Evolutionary conservation across 2,797 vertebrate species (phyloP).

Genomic region (Chrosomus eos): DNA sequence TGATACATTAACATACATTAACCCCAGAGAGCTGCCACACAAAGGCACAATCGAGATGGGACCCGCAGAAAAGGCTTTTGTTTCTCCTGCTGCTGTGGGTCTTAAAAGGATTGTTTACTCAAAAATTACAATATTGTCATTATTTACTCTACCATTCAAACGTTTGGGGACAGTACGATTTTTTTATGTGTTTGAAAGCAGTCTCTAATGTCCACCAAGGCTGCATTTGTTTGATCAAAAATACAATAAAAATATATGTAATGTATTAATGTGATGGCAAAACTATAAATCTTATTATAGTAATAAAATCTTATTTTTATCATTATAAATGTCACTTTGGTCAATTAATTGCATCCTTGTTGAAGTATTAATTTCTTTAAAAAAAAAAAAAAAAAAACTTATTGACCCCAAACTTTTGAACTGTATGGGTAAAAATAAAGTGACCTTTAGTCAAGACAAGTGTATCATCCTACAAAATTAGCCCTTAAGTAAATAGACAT

Average conservation of each 20-base stretch:
- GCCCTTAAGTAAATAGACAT: background rate
- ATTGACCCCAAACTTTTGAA: slow-evolving; percentile 1
- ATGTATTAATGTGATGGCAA: background rate
- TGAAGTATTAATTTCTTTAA: background rate
- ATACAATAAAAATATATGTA: background rate
- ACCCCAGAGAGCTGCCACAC: slow-evolving; percentile 51
- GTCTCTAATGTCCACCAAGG: background rate
- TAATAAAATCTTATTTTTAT: background rate
- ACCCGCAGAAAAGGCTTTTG: slow-evolving; percentile 31
- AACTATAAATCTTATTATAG: too few species aligned
- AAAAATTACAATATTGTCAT: slow-evolving; percentile 1
- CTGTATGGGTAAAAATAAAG: background rate
- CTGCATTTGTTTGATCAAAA: background rate
- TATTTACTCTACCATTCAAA: background rate
- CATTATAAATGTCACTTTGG: background rate
- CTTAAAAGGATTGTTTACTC: slow-evolving; percentile 1
- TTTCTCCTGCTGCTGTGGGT: slow-evolving; percentile 20
- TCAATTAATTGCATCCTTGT: background rate
- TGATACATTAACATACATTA: slow-evolving; percentile 78
- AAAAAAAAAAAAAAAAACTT: background rate
- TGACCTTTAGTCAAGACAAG: background rate
- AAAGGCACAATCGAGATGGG: slow-evolving; percentile 53
- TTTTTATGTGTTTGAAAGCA: background rate
- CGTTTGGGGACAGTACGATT: background rate
- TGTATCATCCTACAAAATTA: background rate